Evolutionary conservation across 2,888 invertebrate genomes (phyloP), one percentile per base, ranked within the genome.

Genomic region (Pyrgus malvae): DNA sequence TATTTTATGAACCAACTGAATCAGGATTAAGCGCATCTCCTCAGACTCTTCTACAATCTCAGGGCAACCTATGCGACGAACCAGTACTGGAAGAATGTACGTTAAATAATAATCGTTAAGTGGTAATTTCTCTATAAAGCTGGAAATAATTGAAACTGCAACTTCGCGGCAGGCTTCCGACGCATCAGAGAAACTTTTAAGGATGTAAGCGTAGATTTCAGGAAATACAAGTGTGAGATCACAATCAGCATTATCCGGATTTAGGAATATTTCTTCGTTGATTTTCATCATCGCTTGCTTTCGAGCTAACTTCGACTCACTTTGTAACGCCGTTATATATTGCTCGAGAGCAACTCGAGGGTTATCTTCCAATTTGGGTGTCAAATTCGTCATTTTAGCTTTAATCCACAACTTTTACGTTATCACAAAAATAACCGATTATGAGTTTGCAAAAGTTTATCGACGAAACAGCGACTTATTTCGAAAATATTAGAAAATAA

Each of bases 21-120:
- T 78, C 46, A 95, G 88, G 33, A 93, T 83, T 8, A 96, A 75
- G 19, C 98, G 92, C 37, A 98, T 91, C 90, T 98, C 98, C 83
- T 98, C 98, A 0, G 90, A 89, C 27, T 91, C 86, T 64, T 93
- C 93, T 1, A 92, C 74, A 0, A 95, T 91, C 76, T 97, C 97
- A 31, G 93, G 92, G 51, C 93, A 92, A 0, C 96, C 96, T 61
- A 98, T 92, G 57, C 97, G 93, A 65, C 94, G 94, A 0, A 93
- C 92, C 57, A 98, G 74, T 1, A 95, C 92, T 1, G 96, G 95
- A 27, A 97, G 85, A 11, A 97, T 85, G 62, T 95, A 94, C 0
- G 94, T 92, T 46, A 97, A 84, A 74, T 95, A 94, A 59, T 93
- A 95, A 63, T 95, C 95, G 61, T 93, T 92, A 0, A 92, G 77